Percentiles rank a stretch among this genome's conserved stretches.
phyloP scores from a whole-genome alignment of 2,888 invertebrate genomes.

The Drosophila vallismaia region DNA sequence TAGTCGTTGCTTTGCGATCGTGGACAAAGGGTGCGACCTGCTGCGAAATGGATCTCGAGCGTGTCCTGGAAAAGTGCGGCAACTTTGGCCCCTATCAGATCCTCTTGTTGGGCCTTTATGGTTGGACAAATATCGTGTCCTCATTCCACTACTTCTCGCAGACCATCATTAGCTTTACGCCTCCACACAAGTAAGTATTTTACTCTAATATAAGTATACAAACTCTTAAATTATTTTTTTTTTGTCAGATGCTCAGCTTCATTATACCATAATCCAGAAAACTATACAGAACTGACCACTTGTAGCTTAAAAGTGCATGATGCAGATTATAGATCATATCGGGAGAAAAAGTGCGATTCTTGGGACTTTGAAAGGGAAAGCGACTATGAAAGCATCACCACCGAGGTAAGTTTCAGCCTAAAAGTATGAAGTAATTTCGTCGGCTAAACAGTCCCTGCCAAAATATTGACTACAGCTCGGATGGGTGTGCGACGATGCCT shows the following conservation, averaged over 20 bases:
- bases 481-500: conserved; percentile 86
- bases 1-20: conserved; percentile 38
- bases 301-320: conserved; percentile 29
- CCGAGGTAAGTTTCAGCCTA: conserved; percentile 85
- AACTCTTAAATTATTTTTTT: neutral
- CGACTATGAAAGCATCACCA: conserved; percentile 86
- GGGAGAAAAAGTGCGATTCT: conserved; percentile 80
- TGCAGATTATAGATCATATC: conserved; percentile 39
- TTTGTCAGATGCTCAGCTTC: conserved; percentile 68
- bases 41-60: conserved; percentile 84
- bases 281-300: neutral
- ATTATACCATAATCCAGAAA: conserved; percentile 6
- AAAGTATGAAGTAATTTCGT: conserved; percentile 44
- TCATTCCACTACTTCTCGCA: conserved; percentile 86
- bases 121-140: conserved; percentile 85
- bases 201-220: neutral
- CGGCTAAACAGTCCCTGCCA: conserved; percentile 43
- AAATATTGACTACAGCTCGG: conserved; percentile 80
- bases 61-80: conserved; percentile 85
- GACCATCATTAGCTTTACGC: conserved; percentile 85
- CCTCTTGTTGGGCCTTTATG: conserved; percentile 84
- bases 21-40: neutral
- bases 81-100: conserved; percentile 85
- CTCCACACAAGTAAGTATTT: conserved; percentile 83
- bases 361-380: conserved; percentile 86